Evolutionary conservation across 2,797 vertebrate genomes (phyloP).

Genomic region (Gambelia wislizenii): DNA sequence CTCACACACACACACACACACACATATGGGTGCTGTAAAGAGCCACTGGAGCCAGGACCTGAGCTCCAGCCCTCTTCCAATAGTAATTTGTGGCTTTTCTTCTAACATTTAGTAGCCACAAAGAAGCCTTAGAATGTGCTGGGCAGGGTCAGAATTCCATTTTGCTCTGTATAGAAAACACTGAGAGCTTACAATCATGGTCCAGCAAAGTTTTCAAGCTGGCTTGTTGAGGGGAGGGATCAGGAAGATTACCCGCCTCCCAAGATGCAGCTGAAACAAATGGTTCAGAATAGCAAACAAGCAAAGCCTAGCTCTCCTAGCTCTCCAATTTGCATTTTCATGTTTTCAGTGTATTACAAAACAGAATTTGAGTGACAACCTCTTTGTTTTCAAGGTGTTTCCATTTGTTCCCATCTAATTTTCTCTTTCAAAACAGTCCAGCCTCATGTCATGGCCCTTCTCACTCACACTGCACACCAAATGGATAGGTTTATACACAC

Average conservation of each 20-base stretch:
- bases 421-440: not conserved
- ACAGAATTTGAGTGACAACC: not conserved
- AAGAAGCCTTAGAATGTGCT: slow-evolving; percentile 88
- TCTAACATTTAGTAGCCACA: slow-evolving; percentile 88
- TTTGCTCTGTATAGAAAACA: slow-evolving; percentile 86
- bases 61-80: slow-evolving; percentile 84
- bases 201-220: slow-evolving; percentile 85
- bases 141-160: slow-evolving; percentile 81
- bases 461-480: not conserved
- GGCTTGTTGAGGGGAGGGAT: slow-evolving; percentile 71
- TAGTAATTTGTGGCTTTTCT: slow-evolving; percentile 94
- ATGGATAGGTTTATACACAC: no score
- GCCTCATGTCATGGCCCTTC: not conserved
- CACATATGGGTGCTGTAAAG: slow-evolving; percentile 57
- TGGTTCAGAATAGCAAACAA: slow-evolving; percentile 28
- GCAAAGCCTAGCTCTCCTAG: slow-evolving; percentile 42
- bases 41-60: slow-evolving; percentile 77
- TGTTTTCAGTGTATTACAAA: not conserved
- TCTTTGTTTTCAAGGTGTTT: not conserved
- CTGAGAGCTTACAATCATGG: slow-evolving; percentile 77
- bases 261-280: slow-evolving; percentile 53
- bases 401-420: not conserved
- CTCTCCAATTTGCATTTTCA: slow-evolving; percentile 34
- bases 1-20: no score
- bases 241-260: not conserved